Conservation (phyloP, 2,888 invertebrate genomes). For the Vesta saturnalis region DNA sequence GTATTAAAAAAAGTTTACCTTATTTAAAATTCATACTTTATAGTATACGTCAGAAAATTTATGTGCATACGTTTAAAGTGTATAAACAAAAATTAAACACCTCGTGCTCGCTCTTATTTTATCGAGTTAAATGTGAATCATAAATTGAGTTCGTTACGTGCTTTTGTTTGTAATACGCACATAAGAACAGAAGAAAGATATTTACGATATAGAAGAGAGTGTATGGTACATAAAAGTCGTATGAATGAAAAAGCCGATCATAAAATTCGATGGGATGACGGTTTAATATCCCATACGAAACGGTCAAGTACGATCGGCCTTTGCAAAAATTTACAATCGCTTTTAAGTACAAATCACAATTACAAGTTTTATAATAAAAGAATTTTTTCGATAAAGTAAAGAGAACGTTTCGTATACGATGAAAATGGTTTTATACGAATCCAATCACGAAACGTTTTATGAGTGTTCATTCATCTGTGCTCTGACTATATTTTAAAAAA, state of each 20-base stretch:
- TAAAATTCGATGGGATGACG: conserved; percentile 36
- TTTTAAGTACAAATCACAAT: conserved; percentile 18
- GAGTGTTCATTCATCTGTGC: conserved; percentile 1
- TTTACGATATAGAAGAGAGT: conserved; percentile 33
- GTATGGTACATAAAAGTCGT: conserved; percentile 35
- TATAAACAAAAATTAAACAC: not conserved
- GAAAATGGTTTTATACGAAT: not conserved
- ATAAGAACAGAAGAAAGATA: no score
- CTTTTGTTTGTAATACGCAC: conserved; percentile 30
- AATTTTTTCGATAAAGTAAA: conserved; percentile 5
- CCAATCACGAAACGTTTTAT: conserved; percentile 9
- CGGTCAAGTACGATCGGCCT: conserved; percentile 36
- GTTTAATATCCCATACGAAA: conserved; percentile 35
- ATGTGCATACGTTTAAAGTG: not conserved
- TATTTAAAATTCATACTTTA: not conserved
- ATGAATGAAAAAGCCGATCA: conserved; percentile 38
- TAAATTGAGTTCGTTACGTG: conserved; percentile 33
- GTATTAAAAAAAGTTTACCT: not conserved
- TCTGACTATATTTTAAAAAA: not conserved
- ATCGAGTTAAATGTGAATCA: conserved; percentile 24
- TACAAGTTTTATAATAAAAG: conserved; percentile 4
- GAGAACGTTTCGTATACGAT: not conserved
- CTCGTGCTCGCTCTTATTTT: conserved; percentile 18
- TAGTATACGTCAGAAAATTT: not conserved
- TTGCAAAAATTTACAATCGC: conserved; percentile 35